These are phyloP conservation scores for Cerastis leucographa DNA, from an alignment of 2,888 invertebrate species.

Conservation along the genomic window DNA sequence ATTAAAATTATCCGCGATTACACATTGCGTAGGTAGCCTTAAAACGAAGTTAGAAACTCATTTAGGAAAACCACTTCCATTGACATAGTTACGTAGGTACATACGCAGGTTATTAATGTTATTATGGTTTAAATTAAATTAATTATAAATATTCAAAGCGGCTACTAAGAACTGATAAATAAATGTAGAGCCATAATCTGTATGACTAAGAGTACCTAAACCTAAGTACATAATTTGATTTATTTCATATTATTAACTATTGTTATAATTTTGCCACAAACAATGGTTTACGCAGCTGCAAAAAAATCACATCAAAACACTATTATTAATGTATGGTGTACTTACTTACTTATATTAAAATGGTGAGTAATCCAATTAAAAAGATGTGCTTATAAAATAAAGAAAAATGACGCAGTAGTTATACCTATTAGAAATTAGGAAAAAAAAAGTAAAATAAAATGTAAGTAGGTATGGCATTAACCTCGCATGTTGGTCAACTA, in stretches of 20 bases:
- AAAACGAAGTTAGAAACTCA: conserved; percentile 15
- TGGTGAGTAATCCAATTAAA: neutral
- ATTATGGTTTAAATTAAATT: neutral
- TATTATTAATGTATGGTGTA: neutral
- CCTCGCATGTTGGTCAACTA: conserved; percentile 56
- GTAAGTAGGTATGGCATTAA: conserved; percentile 51
- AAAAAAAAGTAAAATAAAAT: conserved; percentile 28
- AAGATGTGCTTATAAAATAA: neutral
- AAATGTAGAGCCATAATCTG: neutral
- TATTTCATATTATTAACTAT: neutral
- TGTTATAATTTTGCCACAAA: conserved; percentile 15
- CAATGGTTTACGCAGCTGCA: neutral
- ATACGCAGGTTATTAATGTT: no score
- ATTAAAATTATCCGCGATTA: conserved; percentile 30
- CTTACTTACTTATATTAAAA: conserved; percentile 11
- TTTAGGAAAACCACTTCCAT: conserved; percentile 20
- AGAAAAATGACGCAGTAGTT: neutral
- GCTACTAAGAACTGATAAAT: neutral
- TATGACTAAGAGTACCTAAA: conserved; percentile 18
- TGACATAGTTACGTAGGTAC: neutral
- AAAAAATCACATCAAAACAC: neutral
- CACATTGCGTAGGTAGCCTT: conserved; percentile 10
- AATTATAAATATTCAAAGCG: neutral
- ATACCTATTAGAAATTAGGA: neutral
- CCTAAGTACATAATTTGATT: neutral